Base-by-base conservation (phyloP, 2,888 invertebrate species). In the Coecobrya sp. region DNA sequence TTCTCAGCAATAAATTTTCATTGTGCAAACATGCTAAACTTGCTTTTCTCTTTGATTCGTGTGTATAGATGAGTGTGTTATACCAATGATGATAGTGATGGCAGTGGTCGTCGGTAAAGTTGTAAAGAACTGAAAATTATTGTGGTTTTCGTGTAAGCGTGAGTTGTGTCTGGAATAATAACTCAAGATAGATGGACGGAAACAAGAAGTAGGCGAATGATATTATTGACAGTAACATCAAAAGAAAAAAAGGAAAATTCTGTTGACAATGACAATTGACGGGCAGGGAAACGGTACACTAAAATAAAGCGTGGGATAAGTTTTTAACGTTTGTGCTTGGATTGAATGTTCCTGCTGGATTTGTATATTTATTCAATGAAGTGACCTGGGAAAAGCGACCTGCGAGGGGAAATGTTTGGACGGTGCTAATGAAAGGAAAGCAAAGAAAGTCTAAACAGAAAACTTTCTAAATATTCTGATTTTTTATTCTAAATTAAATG, bases 11-110 rank as follows among this genome's bases (percentile, higher is more conserved):
- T 0, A 59, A 65, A 27, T 68, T 86, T 52, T 19, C 82, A 30
- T 70, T 70, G 86, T 86, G 45, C 30, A 86, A 70, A 70, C 68
- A 86, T 70, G 86, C 70, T 68, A 68, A 70, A 70, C 70, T 52
- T 84, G 84, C 84, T 84, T 25, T 84, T 84, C 45, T 82, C 82
- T 79, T 79, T 45, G 79, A 49, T 52, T 79, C 79, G 8, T 22
- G 25, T 2, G 1, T 11, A 79, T 16, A 79, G 25, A 25, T 52
- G 25, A 30, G 25, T 11, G 4, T 7, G 11, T 52, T 11, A 30
- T 52, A 3, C 11, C 25, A 0, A 55, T 81, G 27, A 27, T 8
- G 55, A 22, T 25, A 22, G 25, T 8, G 79, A 1, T 25, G 45
- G 49, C 22, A 0, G 27, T 36, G n/a, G 36, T 84, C 36, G 85